Base-by-base conservation (phyloP, 2,113 vertebrate species). In the Triplophysa tibetana region DNA sequence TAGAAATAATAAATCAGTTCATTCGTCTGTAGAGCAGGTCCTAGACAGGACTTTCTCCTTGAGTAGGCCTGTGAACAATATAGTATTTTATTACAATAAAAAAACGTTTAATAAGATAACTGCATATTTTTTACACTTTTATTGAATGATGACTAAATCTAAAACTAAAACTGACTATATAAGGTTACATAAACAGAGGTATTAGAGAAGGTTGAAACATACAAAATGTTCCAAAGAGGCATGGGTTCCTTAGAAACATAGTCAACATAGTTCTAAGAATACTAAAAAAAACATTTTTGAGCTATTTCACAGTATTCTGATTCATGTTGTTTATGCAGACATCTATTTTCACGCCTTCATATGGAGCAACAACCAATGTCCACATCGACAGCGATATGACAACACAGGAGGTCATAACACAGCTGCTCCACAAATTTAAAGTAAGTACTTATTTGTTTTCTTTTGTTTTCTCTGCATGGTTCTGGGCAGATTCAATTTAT, bases 381-480 rank as follows among this genome's bases (percentile, higher is more conserved):
- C 91, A 95, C 41, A 93, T 95, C 77, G 91, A 89, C 75, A 96
- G 94, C 90, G 89, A 75, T 10, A 95, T 97, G 97, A 95, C 84
- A 75, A 98, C 96, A 54, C 88, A 94, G 69, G 91, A 95, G 85
- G 96, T 98, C 29, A 95, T 97, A 82, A 91, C 92, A 11, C 95
- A 98, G 69, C 82, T 98, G 10, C 91, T 98, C 1, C 85, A 91
- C n/a, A 98, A 98, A 87, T 98, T 97, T 82, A 98, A 97, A 94
- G 97, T 97, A 85, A 87, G 29, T 26, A 23, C 43, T 43, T 1
- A 41, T 50, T 0, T 14, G 19, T 4, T 11, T 54, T 19, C n/a
- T 72, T 6, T 4, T 13, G 45, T 8, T 64, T 66, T 12, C 29
- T 8, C 33, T 38, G 33, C 33, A 38, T 38, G 5, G 33, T 8